Base-by-base conservation (phyloP, 2,113 vertebrate species). In the Dipodomys spectabilis region DNA sequence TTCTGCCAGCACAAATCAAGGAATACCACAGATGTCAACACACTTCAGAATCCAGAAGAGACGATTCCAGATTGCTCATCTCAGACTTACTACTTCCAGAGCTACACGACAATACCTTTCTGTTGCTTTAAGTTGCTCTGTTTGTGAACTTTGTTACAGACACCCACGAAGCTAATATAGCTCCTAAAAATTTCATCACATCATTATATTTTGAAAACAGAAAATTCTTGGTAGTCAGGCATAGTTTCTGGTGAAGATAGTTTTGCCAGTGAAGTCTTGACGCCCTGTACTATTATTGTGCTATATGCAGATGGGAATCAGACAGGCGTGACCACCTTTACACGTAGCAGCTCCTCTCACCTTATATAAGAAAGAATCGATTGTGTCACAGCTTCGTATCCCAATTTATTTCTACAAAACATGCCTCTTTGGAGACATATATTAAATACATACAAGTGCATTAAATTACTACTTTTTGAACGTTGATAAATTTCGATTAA, bases 151-250 rank as follows among this genome's bases (percentile, higher is more conserved):
- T 57, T 44, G 44, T 81, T 90, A 60, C 1, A 44, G 73, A 86
- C 44, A 32, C n/a, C 27, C 49, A 53, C n/a, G 75, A 71, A 74
- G 71, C 39, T 39, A 65, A 71, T 30, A 65, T 2, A 75, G 53
- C 27, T 25, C 23, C 32, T 71, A 19, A 69, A 86, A 68, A 77
- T 20, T 18, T 25, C 73, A 83, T 95, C 75, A 15, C 77, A 39
- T 82, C 74, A 44, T 60, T 72, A n/a, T 84, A 83, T 64, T 71
- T 90, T 84, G 28, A 93, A 91, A 82, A 39, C 82, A 32, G 30
- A 71, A 53, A 91, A 75, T 87, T 78, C 67, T 80, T 27, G 53
- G 2, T 64, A 74, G 67, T 71, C 28, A 74, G 44, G 8, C 65
- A 35, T 10, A 67, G 4, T 57, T 85, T 45, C 89, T 69, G 35